Conservation (phyloP, 1,140 invertebrate species). For the Sinonovacula constricta region DNA sequence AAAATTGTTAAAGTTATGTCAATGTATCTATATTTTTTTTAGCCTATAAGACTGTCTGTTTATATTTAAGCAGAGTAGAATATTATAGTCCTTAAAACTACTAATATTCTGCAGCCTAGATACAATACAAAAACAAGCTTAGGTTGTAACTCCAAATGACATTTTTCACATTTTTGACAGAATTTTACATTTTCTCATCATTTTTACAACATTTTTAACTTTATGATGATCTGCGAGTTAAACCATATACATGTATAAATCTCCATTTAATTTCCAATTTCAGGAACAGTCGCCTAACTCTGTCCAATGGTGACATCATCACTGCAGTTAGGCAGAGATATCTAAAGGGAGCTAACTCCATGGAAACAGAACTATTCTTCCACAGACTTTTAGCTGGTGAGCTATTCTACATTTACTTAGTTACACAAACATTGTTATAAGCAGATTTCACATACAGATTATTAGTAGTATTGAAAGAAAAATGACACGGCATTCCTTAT, state of each 20-base stretch:
- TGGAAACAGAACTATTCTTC: constrained; percentile 56
- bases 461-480: not conserved
- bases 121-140: no score
- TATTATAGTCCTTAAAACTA: no score
- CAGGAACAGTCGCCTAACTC: constrained; percentile 56
- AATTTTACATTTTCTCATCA: not conserved
- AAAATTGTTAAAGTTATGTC: not conserved
- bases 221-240: not conserved
- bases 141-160: not conserved
- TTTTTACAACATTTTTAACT: not conserved
- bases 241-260: not conserved
- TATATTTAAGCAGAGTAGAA: no score
- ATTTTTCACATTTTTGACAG: not conserved
- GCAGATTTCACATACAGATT: not conserved
- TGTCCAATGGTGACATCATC: constrained; percentile 64
- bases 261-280: constrained; percentile 20
- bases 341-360: constrained; percentile 53
- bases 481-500: not conserved
- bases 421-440: not conserved
- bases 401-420: not conserved
- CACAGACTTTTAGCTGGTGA: constrained; percentile 60
- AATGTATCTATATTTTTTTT: not conserved
- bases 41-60: no score
- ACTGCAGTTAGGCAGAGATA: constrained; percentile 68
- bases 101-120: no score